Base-by-base conservation (phyloP, 2,113 vertebrate genomes). In the Phalacrocorax aristotelis region DNA sequence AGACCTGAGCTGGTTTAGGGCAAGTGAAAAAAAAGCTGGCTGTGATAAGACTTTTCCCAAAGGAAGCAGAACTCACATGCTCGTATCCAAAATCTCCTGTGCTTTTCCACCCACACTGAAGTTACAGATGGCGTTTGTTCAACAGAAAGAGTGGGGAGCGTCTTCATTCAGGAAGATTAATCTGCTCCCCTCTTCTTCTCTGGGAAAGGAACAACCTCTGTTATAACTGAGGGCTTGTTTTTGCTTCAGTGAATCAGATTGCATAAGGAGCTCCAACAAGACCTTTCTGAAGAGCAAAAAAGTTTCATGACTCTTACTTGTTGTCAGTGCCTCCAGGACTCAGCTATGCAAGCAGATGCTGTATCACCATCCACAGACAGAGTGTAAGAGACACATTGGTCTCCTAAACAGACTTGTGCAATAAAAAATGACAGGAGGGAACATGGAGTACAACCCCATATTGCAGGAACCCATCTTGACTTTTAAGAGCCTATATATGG, bases 401-500 rank as follows among this genome's bases (percentile, higher is more conserved):
- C 76, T 94, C 60, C 83, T 78, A 68, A 93, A 87, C 20, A 90
- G 68, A 70, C 7, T 54, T 62, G 32, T 57, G 62, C 83, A 76
- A 72, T 84, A 92, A 95, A 95, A 94, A 75, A 71, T 71, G 44
- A 71, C 85, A 93, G 52, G 49, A 89, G 23, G 34, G 80, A 96
- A 95, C 10, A 4, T 44, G 14, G 46, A 87, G 60, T 92, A 78
- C 34, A 77, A 75, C 11, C 16, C 61, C 5, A 0, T 20, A 22
- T 26, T 91, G 57, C 77, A 89, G 72, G 57, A 96, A 87, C 34
- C 48, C 60, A 52, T 94, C 64, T 57, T 75, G 81, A 57, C 68
- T 89, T 94, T 88, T 89, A 75, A 90, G 30, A 95, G 72, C 20
- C 85, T 78, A 66, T 94, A 83, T 92, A 90, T 92, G 75, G 85